phyloP scores from a whole-genome alignment of 2,888 invertebrate genomes.

The Amblyjoppa proteus region DNA sequence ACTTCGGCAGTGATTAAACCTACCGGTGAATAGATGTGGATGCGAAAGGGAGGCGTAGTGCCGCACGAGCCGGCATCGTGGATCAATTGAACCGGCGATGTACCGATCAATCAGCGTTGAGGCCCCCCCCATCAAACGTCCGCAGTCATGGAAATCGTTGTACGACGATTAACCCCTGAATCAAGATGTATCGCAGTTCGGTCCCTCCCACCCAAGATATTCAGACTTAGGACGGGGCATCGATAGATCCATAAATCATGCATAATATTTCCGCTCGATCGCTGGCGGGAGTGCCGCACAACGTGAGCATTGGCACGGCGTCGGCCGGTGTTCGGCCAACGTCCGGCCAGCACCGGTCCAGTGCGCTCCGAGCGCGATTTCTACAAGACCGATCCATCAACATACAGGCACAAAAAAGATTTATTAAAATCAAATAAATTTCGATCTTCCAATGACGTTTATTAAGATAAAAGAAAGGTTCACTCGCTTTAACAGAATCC shows the following conservation, averaged over 20 bases:
- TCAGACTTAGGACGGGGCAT: neutral
- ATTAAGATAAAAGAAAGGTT: no score
- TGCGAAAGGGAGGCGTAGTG: constrained; percentile 11
- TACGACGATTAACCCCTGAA: constrained; percentile 51
- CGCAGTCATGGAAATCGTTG: constrained; percentile 61
- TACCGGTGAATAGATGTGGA: constrained; percentile 13
- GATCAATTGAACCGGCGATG: constrained; percentile 70
- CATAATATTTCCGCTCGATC: neutral
- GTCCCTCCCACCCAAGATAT: neutral
- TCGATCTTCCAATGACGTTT: no score
- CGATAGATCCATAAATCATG: neutral
- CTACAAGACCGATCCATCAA: no score
- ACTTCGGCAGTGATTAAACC: constrained; percentile 32
- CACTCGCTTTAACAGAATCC: no score
- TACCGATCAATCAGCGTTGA: constrained; percentile 75
- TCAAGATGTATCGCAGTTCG: constrained; percentile 21
- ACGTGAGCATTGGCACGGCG: no score
- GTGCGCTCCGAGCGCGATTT: no score
- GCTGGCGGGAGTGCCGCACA: neutral
- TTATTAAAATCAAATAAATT: no score
- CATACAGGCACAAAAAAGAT: no score
- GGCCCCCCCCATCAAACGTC: constrained; percentile 72
- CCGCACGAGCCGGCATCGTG: constrained; percentile 61
- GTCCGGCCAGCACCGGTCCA: neutral
- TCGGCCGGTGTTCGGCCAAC: neutral